Evolutionary conservation across 30 jellyfish, hydroid and myxozoan species (phyloP), one percentile per base, ranked within the genome.

Genomic region (Chironex yamaguchii): DNA sequence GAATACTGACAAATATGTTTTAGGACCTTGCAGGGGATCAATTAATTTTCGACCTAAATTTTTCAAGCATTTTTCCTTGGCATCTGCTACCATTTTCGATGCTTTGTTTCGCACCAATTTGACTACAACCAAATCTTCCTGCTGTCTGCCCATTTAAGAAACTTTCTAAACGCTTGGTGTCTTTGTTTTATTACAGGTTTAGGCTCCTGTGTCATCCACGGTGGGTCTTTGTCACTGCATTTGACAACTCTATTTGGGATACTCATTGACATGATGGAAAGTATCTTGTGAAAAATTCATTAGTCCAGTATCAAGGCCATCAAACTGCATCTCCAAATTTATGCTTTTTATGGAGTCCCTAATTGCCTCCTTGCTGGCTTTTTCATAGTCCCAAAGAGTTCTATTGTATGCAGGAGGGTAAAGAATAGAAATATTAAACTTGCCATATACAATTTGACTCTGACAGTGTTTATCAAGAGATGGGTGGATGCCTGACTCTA

Each of bases 191-290:
- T 62, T 4, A 79, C 80, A 6, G 34, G 20, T 36, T 84, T 84
- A 0, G 72, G 31, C 58, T 84, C 72, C 27, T 71, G 66, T 13
- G 90, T 86, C 36, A 86, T 86, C 96, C 91, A 86, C 31, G 84
- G 89, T 36, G 90, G 78, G 49, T 86, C 90, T 52, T 86, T 73
- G 49, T 86, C 84, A 33, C 52, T 58, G 31, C 67, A 35, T 24
- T 25, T 63, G 1, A 86, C 24, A 25, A 76, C 79, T 32, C 49
- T 66, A 83, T 74, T 74, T 20, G 96, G 86, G 67, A 86, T 72
- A 2, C 31, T 51, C 31, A 81, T 34, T 3, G 31, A 6, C 17
- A 74, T n/a, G 3, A 62, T 86, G 36, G 75, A 30, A 54, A 34
- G 52, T 49, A 80, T 31, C 48, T 49, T 30, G 24, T 36, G 30